These are phyloP conservation scores for Yponomeuta sedellus DNA, from an alignment of 2,888 invertebrate genomes.

Conservation along the genomic window DNA sequence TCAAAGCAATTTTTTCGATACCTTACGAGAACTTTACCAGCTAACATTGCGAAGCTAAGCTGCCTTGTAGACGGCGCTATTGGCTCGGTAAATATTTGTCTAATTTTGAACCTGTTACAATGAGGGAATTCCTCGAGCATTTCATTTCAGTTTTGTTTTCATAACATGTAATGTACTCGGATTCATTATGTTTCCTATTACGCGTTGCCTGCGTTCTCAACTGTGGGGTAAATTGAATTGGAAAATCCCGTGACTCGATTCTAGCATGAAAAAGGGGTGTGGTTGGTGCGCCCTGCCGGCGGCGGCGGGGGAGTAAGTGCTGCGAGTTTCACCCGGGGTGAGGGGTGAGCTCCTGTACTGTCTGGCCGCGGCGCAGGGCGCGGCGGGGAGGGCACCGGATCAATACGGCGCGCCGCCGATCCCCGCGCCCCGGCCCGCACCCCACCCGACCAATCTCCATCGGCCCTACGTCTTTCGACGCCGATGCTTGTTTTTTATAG, in stretches of 20 bases:
- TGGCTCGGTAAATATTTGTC: not conserved
- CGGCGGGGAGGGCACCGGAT: conserved; percentile 39
- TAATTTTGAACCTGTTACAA: not conserved
- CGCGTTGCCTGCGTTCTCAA: conserved; percentile 36
- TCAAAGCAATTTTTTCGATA: too few species aligned
- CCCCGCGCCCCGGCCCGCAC: conserved; percentile 41
- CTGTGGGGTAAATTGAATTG: conserved; percentile 63
- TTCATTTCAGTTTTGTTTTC: conserved; percentile 3
- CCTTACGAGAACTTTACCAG: too few species aligned
- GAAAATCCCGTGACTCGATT: conserved; percentile 72
- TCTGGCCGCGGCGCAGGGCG: conserved; percentile 44
- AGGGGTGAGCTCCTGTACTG: conserved; percentile 59
- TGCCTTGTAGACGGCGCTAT: too few species aligned
- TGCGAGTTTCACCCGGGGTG: conserved; percentile 26
- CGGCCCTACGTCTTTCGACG: conserved; percentile 73
- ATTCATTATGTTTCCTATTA: conserved; percentile 28
- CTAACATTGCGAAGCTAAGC: too few species aligned
- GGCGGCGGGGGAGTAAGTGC: conserved; percentile 34
- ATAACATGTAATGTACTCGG: conserved; percentile 1
- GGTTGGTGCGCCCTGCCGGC: conserved; percentile 57
- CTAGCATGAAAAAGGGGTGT: conserved; percentile 69
- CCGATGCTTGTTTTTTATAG: conserved; percentile 71
- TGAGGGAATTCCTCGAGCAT: not conserved
- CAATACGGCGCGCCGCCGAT: conserved; percentile 59
- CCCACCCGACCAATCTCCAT: conserved; percentile 65